Base-by-base conservation (phyloP, 2,113 vertebrate species). In the Periophthalmus modestus region DNA sequence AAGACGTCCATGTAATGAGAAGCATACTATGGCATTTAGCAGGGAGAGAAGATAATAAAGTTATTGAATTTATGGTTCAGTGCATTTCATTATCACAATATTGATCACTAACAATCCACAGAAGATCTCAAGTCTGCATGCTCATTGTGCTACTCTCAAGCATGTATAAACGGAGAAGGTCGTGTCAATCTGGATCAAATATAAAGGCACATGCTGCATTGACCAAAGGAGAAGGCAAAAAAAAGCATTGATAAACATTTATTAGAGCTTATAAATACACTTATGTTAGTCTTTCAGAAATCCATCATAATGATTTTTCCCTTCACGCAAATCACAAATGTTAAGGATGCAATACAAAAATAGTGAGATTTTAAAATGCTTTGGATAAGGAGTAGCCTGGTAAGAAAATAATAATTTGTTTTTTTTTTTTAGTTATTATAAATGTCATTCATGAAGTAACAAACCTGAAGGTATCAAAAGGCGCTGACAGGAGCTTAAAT, bases 61-160 rank as follows among this genome's bases (percentile, higher is more conserved):
- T 65, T 11, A 21, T 19, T 55, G 19, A 39, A 65, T 65, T 39
- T 39, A 65, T 65, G 62, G 34, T 65, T 65, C 62, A 62, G 11
- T 34, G 59, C 58, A 24, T 61, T 61, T 61, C 58, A 61, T 61
- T 61, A 33, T 15, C 58, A 61, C 58, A 63, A 36, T 63, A 63
- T 19, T 63, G 61, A 63, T 19, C 15, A 1, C 19, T 21, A n/a
- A 65, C 28, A 28, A 59, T 14, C 12, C 14, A 28, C 33, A 34
- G 33, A 63, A 63, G 2, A 18, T 5, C 57, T 28, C 57, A 24
- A 59, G 9, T 59, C 57, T 21, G n/a, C 52, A 21, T 14, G 24
- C 10, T 14, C 13, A 24, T 59, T 59, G 23, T 59, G 23, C 23
- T 59, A 3, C 21, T 59, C 57, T 11, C 57, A 59, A 59, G 5